phyloP scores from a whole-genome alignment of 2,797 vertebrate species.

The Hozukius guyotensis region DNA sequence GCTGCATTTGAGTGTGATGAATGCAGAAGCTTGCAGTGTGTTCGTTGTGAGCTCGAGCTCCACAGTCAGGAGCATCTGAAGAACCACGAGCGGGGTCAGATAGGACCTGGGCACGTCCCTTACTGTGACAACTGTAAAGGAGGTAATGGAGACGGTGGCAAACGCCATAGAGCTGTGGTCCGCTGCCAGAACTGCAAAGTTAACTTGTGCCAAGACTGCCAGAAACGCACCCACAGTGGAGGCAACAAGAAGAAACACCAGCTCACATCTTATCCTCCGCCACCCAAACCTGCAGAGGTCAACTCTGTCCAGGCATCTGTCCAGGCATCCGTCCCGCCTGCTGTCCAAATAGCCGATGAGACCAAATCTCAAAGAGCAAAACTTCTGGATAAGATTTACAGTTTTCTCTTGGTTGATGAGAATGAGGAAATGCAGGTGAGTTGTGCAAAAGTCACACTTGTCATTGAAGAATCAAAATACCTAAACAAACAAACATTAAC shows the following conservation, averaged over 20 bases:
- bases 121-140: constrained; percentile 95
- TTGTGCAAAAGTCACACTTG: neutral
- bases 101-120: constrained; percentile 90
- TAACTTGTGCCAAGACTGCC: constrained; percentile 94
- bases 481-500: neutral
- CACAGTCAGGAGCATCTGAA: constrained; percentile 90
- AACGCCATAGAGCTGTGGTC: constrained; percentile 87
- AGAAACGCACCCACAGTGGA: constrained; percentile 95
- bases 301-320: constrained; percentile 61
- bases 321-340: constrained; percentile 25
- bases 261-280: constrained; percentile 84
- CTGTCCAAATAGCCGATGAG: constrained; percentile 74
- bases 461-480: neutral
- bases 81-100: constrained; percentile 90
- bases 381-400: constrained; percentile 89
- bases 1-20: constrained; percentile 95
- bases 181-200: constrained; percentile 96
- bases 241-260: constrained; percentile 95
- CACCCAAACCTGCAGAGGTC: constrained; percentile 80
- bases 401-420: constrained; percentile 96
- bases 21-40: constrained; percentile 93
- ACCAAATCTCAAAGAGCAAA: constrained; percentile 83
- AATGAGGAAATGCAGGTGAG: constrained; percentile 97
- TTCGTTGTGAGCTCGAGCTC: constrained; percentile 91
- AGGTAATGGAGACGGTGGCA: constrained; percentile 79